phyloP scores from a whole-genome alignment of 2,797 vertebrate genomes.

The Intellagama lesueurii region DNA sequence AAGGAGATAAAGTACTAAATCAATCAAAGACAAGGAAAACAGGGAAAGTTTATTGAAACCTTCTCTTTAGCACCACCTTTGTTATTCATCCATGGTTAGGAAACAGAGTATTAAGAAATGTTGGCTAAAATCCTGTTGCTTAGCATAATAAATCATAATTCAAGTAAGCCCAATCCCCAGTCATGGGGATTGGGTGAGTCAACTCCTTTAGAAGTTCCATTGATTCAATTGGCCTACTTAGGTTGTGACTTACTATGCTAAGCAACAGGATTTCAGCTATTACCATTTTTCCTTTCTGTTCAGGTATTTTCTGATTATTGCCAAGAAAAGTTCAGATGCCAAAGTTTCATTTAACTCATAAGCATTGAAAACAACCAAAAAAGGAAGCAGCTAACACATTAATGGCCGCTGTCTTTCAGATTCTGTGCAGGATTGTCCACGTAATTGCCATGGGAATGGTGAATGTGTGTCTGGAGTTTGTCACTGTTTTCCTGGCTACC shows the following conservation, averaged over 20 bases:
- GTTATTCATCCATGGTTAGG: neutral
- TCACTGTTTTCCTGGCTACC: slow-evolving; percentile 98
- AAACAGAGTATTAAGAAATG: slow-evolving; percentile 7
- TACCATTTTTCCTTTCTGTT: neutral
- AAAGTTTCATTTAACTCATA: neutral
- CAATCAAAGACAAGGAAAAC: slow-evolving; percentile 7
- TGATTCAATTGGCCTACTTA: too few relatives aligned
- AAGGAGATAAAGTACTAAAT: neutral
- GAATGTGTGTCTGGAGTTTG: slow-evolving; percentile 97
- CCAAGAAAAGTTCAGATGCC: neutral
- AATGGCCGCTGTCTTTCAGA: slow-evolving; percentile 79
- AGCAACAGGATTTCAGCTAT: neutral
- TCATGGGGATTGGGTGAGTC: too few relatives aligned
- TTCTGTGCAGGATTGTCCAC: slow-evolving; percentile 97
- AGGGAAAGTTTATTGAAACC: neutral
- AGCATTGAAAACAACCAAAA: neutral
- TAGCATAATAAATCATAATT: too few relatives aligned
- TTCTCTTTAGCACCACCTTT: neutral
- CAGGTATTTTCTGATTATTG: neutral
- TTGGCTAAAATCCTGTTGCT: neutral
- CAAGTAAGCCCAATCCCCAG: too few relatives aligned
- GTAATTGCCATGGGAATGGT: slow-evolving; percentile 97
- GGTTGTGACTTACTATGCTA: too few relatives aligned
- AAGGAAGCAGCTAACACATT: neutral
- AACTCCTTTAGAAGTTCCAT: too few relatives aligned